A percentile compares a stretch with the other conserved stretches of the same genome.
These are phyloP conservation scores for Larimichthys crocea DNA, from an alignment of 2,113 vertebrate species.

Conservation along the genomic window DNA sequence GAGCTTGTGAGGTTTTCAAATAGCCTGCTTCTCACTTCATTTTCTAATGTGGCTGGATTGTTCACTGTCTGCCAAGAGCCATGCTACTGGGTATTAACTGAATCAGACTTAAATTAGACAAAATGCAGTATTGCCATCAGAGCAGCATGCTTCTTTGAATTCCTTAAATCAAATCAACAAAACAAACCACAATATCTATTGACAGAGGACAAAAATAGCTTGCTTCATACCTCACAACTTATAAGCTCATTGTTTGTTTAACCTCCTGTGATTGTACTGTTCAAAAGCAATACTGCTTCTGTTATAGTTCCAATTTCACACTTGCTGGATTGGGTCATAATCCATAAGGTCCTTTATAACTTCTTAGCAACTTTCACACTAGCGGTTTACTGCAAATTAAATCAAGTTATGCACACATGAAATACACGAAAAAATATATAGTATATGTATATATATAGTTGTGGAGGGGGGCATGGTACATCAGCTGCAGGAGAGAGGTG, in stretches of 20 bases:
- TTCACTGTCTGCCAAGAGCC: background rate
- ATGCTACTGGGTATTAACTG: slow-evolving; percentile 8
- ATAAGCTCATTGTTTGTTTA: background rate
- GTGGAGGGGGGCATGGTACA: no score
- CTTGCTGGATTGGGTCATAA: background rate
- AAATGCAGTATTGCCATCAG: background rate
- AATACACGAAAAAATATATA: no score
- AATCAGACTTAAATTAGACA: slow-evolving; percentile 17
- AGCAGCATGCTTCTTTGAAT: background rate
- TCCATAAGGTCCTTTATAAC: background rate
- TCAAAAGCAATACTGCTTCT: background rate
- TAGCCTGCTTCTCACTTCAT: background rate
- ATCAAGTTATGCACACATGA: no score
- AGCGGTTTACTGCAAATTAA: background rate
- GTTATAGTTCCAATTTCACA: background rate
- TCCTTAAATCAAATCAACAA: slow-evolving; percentile 14
- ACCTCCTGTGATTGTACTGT: background rate
- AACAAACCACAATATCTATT: background rate
- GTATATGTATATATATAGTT: no score
- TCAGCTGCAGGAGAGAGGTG: no score
- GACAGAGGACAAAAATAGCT: background rate
- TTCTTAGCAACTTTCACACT: background rate
- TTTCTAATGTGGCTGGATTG: slow-evolving; percentile 1
- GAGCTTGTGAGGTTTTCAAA: slow-evolving; percentile 41
- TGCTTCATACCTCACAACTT: background rate